Base-by-base conservation (phyloP, 1,140 invertebrate species). In the Chymomyza costata region DNA sequence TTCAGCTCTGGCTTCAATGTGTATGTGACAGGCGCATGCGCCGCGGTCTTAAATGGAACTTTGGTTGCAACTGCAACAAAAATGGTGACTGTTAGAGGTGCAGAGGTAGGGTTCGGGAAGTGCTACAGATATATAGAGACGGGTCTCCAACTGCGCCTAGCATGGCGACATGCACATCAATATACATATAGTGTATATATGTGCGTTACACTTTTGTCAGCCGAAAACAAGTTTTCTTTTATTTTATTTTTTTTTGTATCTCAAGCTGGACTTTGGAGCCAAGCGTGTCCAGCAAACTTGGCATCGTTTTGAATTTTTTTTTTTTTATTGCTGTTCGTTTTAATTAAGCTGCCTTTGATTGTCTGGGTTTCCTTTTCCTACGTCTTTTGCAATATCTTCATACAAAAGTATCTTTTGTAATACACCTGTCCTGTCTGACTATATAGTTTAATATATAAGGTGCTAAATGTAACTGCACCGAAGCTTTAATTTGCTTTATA, bases 1-100 rank as follows among this genome's bases (percentile, higher is more conserved):
- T 78, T 78, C 69, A 70, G 70, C 69, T 74, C 69, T 65, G 58
- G 50, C 46, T 50, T 46, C 58, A 52, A 25, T 56, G n/a, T n/a
- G n/a, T 50, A 32, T 45, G 32, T 56, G 58, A 56, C 52, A 55
- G n/a, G 46, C 52, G 18, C 48, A 38, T 44, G 25, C 39, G 21
- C 8, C 25, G 30, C 0, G 34, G 17, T 32, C n/a, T n/a, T n/a
- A n/a, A n/a, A n/a, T 30, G 34, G 46, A 48, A 18, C 14, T 30
- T 34, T 34, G 53, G 48, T n/a, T n/a, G n/a, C 50, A 55, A 70
- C 21, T 49, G 59, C 48, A n/a, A n/a, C n/a, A n/a, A n/a, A n/a
- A n/a, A n/a, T n/a, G 40, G 54, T 59, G 59, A 63, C 53, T 39
- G 47, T 57, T 57, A 57, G 37, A 57, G n/a, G n/a, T n/a, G n/a